Evolutionary conservation across 2,113 vertebrate species (phyloP).

Genomic region (Mirza zaza): DNA sequence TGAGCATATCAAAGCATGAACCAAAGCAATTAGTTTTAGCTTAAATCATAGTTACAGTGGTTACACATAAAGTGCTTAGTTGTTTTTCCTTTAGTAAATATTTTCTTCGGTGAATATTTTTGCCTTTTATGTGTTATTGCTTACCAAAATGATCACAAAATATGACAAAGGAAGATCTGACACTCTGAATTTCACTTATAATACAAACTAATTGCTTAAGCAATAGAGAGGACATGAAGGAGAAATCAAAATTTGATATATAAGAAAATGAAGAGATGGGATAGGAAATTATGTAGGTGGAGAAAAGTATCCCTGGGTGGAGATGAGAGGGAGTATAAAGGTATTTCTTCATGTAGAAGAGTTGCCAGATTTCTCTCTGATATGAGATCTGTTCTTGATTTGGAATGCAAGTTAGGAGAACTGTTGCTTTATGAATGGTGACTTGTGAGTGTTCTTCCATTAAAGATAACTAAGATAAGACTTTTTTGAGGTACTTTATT

Average conservation of each 20-base stretch:
- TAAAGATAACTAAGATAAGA: not conserved
- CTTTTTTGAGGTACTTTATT: not conserved
- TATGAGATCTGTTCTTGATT: conserved; percentile 43
- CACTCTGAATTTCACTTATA: conserved; percentile 36
- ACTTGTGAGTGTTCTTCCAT: not conserved
- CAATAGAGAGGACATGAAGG: not conserved
- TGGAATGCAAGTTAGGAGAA: conserved; percentile 4
- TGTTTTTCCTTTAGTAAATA: conserved; percentile 4
- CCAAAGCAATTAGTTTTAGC: conserved; percentile 37
- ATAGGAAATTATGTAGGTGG: not conserved
- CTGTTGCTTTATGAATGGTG: not conserved
- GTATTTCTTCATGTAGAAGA: not conserved
- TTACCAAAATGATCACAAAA: not conserved
- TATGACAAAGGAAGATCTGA: not conserved
- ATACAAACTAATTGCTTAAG: not conserved
- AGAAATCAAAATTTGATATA: not conserved
- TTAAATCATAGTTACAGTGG: not conserved
- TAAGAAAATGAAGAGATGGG: conserved; percentile 1
- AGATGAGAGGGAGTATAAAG: not conserved
- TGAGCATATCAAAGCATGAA: conserved; percentile 9
- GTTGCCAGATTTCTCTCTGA: conserved; percentile 23
- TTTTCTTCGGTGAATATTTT: conserved; percentile 32
- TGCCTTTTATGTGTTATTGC: not conserved
- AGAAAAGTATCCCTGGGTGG: not conserved
- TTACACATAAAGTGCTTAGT: not conserved